Conservation (phyloP, 1,140 invertebrate genomes). For the Megathymus violae region DNA sequence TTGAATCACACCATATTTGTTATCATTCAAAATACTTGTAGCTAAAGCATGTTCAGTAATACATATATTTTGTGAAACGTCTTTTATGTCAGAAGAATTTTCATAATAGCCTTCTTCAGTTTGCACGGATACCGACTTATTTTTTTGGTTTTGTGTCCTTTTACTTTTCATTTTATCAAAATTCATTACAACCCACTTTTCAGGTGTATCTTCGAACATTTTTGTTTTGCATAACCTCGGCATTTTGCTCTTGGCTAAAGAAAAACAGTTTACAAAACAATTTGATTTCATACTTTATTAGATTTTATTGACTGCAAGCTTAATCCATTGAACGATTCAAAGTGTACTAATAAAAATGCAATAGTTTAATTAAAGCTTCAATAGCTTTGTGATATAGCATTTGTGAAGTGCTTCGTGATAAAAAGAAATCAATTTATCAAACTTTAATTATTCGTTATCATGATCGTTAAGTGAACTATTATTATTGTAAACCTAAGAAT, state of each 20-base stretch:
- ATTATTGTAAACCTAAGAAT: too few relatives aligned
- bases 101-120: constrained; percentile 22
- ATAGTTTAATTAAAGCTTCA: constrained; percentile 4
- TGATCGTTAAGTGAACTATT: too few relatives aligned
- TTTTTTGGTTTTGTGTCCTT: constrained; percentile 22
- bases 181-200: constrained; percentile 25
- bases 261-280: constrained; percentile 14
- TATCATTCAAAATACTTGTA: constrained; percentile 1
- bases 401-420: not conserved
- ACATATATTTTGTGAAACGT: not conserved
- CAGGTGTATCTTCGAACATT: constrained; percentile 13
- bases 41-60: not conserved
- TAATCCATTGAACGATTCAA: not conserved
- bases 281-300: constrained; percentile 12
- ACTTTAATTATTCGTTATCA: not conserved
- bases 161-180: constrained; percentile 13
- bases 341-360: constrained; percentile 3
- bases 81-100: constrained; percentile 11
- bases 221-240: constrained; percentile 18
- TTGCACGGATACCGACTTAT: constrained; percentile 23
- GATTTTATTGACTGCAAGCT: not conserved
- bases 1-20: not conserved
- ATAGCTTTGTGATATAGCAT: not conserved
- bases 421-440: not conserved
- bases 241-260: constrained; percentile 7